These are phyloP conservation scores for Melanaphis sacchari DNA, from an alignment of 1,140 invertebrate species.

Conservation along the genomic window DNA sequence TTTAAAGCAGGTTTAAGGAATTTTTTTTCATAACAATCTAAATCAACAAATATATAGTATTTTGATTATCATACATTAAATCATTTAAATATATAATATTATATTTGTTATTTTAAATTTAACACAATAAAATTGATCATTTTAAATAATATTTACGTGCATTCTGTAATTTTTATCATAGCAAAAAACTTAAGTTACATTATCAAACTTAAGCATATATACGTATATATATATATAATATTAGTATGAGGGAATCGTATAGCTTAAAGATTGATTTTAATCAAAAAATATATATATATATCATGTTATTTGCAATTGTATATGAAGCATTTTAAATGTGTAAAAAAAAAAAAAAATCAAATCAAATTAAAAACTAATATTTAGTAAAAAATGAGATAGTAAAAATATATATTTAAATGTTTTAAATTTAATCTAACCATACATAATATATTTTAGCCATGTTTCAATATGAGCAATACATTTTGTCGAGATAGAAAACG, in stretches of 20 bases:
- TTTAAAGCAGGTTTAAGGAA: no score
- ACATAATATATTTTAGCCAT: background rate
- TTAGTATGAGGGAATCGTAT: background rate
- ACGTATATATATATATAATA: no score
- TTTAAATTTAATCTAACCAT: background rate
- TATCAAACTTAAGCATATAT: no score
- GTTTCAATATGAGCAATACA: background rate
- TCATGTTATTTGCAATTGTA: background rate
- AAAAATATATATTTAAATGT: background rate
- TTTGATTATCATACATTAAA: no score
- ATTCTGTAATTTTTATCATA: background rate
- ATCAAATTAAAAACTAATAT: background rate
- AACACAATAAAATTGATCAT: background rate
- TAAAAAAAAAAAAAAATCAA: background rate
- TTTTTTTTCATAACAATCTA: no score
- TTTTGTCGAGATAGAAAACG: background rate
- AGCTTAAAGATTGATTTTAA: no score
- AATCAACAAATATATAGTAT: no score
- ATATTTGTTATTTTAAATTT: no score
- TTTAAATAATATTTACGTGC: background rate
- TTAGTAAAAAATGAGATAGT: background rate
- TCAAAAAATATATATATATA: no score
- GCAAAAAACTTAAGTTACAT: no score
- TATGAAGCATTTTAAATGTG: background rate
- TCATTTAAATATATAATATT: no score